A percentile compares a stretch with the other conserved stretches of the same genome.
phyloP scores from a whole-genome alignment of 2,888 invertebrate genomes.

The Salpingus planirostris region DNA sequence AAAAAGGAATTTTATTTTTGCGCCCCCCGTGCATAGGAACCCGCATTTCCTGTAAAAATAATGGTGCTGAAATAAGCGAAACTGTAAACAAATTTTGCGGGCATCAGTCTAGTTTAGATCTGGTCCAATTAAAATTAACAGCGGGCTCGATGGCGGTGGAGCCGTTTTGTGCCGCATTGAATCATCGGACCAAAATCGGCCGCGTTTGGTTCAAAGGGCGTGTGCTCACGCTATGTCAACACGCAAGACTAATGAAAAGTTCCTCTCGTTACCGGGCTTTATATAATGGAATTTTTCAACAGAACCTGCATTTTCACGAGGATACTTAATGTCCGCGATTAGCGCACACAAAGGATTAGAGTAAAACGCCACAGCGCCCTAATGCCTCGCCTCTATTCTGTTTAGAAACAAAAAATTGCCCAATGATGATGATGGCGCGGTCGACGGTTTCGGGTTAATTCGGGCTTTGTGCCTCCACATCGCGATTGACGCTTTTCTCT shows the following conservation, averaged over 20 bases:
- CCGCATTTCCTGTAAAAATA: too few relatives aligned
- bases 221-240: constrained; percentile 13
- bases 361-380: constrained; percentile 6
- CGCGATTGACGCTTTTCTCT: constrained; percentile 4
- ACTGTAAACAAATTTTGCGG: too few relatives aligned
- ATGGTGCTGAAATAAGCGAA: too few relatives aligned
- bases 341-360: constrained; percentile 8
- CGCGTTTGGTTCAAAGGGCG: constrained; percentile 3
- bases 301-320: constrained; percentile 8
- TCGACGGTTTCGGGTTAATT: too few relatives aligned
- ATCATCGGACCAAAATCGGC: neutral
- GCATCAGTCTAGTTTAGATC: too few relatives aligned
- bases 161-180: too few relatives aligned
- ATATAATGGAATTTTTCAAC: constrained; percentile 16
- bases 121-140: too few relatives aligned
- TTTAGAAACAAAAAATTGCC: too few relatives aligned
- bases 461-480: neutral
- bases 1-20: too few relatives aligned
- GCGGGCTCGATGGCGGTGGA: too few relatives aligned
- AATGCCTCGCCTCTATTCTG: neutral
- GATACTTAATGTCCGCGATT: constrained; percentile 11
- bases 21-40: too few relatives aligned
- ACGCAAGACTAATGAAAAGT: constrained; percentile 16
- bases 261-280: constrained; percentile 13
- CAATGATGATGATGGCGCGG: too few relatives aligned